A percentile compares a stretch with the other conserved stretches of the same genome.
Evolutionary conservation across 2,797 vertebrate species (phyloP).

Genomic region (Xiphorhynchus erythropygius): DNA sequence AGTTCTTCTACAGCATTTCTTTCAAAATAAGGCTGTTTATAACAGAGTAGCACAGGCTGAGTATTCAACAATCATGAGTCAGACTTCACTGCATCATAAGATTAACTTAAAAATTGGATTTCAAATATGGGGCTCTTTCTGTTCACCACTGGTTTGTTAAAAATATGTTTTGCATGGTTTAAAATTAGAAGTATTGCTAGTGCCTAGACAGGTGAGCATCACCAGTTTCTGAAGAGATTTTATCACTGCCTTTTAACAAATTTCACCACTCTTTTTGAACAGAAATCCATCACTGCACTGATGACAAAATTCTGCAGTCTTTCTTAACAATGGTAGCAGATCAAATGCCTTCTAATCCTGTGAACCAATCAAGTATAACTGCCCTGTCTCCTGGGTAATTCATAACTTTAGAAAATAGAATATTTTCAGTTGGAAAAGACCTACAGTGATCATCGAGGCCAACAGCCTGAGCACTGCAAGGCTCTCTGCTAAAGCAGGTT

Average conservation of each 20-base stretch:
- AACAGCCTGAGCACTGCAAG: neutral
- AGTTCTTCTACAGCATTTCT: neutral
- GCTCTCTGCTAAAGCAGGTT: neutral
- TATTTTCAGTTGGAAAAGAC: neutral
- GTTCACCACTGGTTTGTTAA: neutral
- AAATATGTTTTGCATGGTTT: neutral
- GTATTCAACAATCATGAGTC: neutral
- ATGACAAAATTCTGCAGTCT: neutral
- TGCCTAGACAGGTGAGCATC: neutral
- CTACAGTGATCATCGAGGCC: neutral
- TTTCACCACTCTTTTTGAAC: neutral
- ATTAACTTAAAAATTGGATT: neutral
- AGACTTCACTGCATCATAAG: neutral
- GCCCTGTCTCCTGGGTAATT: neutral
- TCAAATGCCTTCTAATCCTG: neutral
- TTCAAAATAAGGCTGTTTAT: neutral
- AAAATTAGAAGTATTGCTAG: neutral
- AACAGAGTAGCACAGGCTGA: neutral
- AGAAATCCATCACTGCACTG: neutral
- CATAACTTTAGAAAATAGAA: neutral
- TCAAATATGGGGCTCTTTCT: neutral
- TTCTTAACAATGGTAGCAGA: neutral
- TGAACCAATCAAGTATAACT: neutral
- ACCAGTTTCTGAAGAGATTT: neutral
- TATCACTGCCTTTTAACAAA: neutral